Percentiles rank a stretch among this genome's conserved stretches.
Evolutionary conservation across 2,113 vertebrate genomes (phyloP).

Genomic region (Pholis gunnellus): DNA sequence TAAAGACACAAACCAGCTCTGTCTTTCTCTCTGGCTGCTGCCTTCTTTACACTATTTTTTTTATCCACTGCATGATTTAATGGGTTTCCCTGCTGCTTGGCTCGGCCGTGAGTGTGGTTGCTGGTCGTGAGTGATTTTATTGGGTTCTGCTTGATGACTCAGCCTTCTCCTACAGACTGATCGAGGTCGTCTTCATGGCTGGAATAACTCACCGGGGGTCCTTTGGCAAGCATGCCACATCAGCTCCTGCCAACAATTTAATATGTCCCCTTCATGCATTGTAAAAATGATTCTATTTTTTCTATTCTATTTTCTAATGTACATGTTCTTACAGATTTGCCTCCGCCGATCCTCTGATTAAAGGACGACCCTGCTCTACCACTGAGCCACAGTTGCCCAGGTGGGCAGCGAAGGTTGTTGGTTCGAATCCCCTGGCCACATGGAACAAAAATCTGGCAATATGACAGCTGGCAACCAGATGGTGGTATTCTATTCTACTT

Average conservation of each 20-base stretch:
- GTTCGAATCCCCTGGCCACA: not conserved
- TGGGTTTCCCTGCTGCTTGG: not conserved
- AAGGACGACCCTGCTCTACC: too few relatives aligned
- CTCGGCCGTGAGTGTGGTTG: not conserved
- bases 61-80: constrained; percentile 6
- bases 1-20: not conserved
- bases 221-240: constrained; percentile 2
- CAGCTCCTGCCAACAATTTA: constrained; percentile 9
- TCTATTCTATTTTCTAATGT: not conserved
- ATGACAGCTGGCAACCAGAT: not conserved
- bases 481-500: not conserved
- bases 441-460: not conserved
- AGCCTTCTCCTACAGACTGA: constrained; percentile 23
- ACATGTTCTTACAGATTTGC: not conserved
- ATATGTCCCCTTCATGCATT: not conserved
- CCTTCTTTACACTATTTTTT: not conserved
- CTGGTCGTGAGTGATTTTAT: constrained; percentile 6
- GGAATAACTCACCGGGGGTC: constrained; percentile 38
- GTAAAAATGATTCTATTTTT: not conserved
- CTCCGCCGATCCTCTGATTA: too few relatives aligned
- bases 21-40: not conserved
- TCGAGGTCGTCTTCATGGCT: constrained; percentile 14
- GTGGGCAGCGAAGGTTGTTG: not conserved
- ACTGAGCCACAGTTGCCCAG: too few relatives aligned
- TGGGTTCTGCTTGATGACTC: constrained; percentile 47